A percentile compares a stretch with the other conserved stretches of the same genome.
Evolutionary conservation across 2,113 vertebrate genomes (phyloP).

Genomic region (Polypterus bichir): DNA sequence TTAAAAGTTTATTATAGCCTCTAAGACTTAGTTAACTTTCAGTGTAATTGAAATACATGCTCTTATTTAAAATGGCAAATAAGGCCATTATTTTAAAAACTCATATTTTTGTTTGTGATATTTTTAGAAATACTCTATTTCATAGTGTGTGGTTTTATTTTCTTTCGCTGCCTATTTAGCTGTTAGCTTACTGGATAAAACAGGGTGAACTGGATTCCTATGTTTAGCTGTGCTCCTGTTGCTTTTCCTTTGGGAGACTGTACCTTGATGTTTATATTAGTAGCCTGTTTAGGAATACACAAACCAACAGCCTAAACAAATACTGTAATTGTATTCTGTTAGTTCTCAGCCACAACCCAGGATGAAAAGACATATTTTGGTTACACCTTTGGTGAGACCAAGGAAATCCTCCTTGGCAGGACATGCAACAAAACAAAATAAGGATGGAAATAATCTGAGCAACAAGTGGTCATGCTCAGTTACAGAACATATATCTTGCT

Average conservation of each 20-base stretch:
- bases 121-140: background rate
- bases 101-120: background rate
- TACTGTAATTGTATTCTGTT: background rate
- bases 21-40: too few species aligned
- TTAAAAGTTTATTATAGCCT: too few species aligned
- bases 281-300: background rate
- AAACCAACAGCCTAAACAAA: background rate
- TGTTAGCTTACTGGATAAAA: too few species aligned
- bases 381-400: constrained; percentile 5
- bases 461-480: too few species aligned
- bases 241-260: too few species aligned
- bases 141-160: too few species aligned
- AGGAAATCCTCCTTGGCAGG: constrained; percentile 2
- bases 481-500: too few species aligned
- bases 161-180: too few species aligned
- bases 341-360: constrained; percentile 3
- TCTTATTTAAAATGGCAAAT: too few species aligned
- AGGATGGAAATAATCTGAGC: background rate
- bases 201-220: too few species aligned
- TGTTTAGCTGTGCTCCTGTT: too few species aligned
- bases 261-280: background rate
- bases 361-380: background rate
- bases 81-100: constrained; percentile 18
- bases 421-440: background rate
- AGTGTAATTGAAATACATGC: too few species aligned